Evolutionary conservation across 2,797 vertebrate species (phyloP), one percentile per base, ranked within the genome.

Genomic region (Orestias chungarensis): DNA sequence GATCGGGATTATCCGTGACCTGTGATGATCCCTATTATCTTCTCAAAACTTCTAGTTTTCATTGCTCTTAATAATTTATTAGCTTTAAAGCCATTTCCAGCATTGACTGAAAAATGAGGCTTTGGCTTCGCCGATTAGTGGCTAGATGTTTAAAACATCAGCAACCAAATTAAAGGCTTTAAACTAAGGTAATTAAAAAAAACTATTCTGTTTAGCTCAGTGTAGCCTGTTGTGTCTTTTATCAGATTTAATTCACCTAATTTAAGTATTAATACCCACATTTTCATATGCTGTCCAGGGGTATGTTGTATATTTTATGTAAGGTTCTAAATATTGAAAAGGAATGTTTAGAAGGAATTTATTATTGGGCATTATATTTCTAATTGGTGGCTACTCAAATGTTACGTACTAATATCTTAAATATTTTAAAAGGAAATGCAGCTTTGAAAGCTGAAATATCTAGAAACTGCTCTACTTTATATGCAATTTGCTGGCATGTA

Each of bases 11-110:
- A 73, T 70, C n/a, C 46, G n/a, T 47, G 52, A 71, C 62, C 65
- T 25, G 23, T 64, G 3, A 11, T 52, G 71, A 80, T 79, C 29
- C 73, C 40, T 46, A 68, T 74, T 72, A 68, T 70, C 79, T 64
- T 15, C 31, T 62, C 70, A 38, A 33, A 54, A 73, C 50, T 64
- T 0, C 31, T 67, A 9, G 18, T 52, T 17, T 1, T 43, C 1
- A 25, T 52, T 66, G 43, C 72, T 47, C 35, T 62, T 40, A 38
- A 40, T 61, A 62, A 62, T 64, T 38, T 44, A 14, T 8, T 6
- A n/a, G 10, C 6, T 42, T 25, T 15, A 10, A 27, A n/a, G 11
- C 5, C 44, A 46, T 71, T 54, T 29, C 31, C n/a, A 20, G n/a
- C 11, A 52, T 18, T 6, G 55, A 23, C 23, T 35, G 31, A 59